Evolutionary conservation across 2,888 invertebrate species (phyloP).

Genomic region (Eupeodes luniger): DNA sequence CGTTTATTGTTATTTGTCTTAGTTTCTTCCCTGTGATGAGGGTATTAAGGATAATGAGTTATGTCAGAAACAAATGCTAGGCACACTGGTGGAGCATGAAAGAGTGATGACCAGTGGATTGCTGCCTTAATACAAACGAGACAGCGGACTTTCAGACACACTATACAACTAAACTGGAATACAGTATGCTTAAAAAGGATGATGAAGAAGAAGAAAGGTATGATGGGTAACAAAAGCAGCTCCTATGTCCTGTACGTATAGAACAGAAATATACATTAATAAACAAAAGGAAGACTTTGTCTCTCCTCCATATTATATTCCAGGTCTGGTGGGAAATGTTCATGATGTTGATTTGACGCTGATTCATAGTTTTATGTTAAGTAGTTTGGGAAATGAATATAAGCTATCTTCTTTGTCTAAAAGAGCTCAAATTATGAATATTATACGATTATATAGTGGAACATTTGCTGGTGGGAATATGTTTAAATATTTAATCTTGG

Average conservation of each 20-base stretch:
- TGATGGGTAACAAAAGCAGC: no score
- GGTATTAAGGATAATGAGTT: constrained; percentile 78
- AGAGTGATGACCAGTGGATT: constrained; percentile 72
- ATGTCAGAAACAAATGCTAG: constrained; percentile 82
- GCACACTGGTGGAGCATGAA: constrained; percentile 65
- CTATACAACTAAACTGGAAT: no score
- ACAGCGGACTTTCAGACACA: constrained; percentile 53
- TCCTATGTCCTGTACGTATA: no score
- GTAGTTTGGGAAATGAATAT: not conserved
- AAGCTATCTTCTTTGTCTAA: not conserved
- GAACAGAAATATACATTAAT: no score
- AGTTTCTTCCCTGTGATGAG: constrained; percentile 73
- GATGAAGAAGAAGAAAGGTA: not conserved
- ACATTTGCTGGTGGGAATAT: not conserved
- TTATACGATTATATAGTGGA: not conserved
- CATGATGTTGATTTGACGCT: constrained; percentile 45
- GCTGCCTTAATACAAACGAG: constrained; percentile 66
- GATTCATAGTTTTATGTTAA: constrained; percentile 38
- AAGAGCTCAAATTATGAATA: not conserved
- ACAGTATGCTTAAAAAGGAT: not conserved
- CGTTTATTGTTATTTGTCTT: constrained; percentile 74
- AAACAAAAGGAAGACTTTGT: not conserved
- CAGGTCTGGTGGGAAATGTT: constrained; percentile 28
- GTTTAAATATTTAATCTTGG: no score
- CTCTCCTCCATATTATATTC: not conserved